Conservation (phyloP, 2,797 vertebrate genomes). For the Chrysocyon brachyurus region DNA sequence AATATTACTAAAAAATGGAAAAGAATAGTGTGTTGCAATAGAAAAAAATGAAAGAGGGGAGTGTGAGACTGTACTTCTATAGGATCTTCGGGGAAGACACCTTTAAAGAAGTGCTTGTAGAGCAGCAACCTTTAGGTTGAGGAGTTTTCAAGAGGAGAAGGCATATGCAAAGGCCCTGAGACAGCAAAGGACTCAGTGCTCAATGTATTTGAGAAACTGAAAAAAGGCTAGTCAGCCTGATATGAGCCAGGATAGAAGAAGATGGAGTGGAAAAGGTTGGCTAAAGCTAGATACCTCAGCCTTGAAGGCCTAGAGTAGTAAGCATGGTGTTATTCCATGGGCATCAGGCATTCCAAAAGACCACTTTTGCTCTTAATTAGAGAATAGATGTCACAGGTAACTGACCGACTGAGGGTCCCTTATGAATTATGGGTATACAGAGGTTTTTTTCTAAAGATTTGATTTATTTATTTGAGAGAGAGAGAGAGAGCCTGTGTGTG, state of each 20-base stretch:
- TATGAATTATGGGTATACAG: not conserved
- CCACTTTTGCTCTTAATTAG: not conserved
- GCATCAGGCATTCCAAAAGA: not conserved
- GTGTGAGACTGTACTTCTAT: not conserved
- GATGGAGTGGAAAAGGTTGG: not conserved
- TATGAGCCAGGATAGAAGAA: not conserved
- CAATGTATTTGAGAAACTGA: not conserved
- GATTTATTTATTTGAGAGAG: not conserved
- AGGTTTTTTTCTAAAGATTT: not conserved
- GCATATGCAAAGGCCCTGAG: not conserved
- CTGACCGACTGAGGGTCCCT: not conserved
- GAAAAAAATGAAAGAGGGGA: not conserved
- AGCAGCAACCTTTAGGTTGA: not conserved
- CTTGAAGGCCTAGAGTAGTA: not conserved
- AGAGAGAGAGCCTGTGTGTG: not conserved
- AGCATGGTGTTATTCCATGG: not conserved
- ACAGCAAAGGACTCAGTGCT: not conserved
- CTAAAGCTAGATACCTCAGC: not conserved
- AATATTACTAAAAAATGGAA: slow-evolving; percentile 4
- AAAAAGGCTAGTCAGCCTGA: not conserved
- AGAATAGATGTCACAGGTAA: not conserved
- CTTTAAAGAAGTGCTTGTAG: not conserved
- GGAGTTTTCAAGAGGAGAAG: not conserved
- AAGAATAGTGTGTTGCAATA: not conserved
- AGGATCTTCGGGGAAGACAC: not conserved